A percentile compares a stretch with the other conserved stretches of the same genome.
These are phyloP conservation scores for Leucosticte australis DNA, from an alignment of 2,113 vertebrate genomes.

Conservation along the genomic window DNA sequence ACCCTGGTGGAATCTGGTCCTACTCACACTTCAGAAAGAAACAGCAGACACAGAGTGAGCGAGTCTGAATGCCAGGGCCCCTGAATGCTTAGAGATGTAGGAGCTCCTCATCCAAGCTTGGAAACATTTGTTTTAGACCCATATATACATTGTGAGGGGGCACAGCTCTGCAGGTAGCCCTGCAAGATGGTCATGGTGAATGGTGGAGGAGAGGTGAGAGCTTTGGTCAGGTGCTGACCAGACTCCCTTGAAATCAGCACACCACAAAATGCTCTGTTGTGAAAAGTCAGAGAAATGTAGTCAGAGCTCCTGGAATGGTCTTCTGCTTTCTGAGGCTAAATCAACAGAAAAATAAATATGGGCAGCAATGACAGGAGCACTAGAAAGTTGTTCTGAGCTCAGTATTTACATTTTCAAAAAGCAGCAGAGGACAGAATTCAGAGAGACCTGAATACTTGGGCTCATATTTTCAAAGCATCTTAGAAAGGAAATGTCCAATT, in stretches of 20 bases:
- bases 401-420: not conserved
- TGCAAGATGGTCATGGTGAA: not conserved
- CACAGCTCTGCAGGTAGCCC: not conserved
- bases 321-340: not conserved
- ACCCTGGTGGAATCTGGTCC: not conserved
- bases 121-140: not conserved
- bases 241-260: not conserved
- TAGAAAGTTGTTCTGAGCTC: not conserved
- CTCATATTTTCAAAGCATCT: not conserved
- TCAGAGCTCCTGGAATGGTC: not conserved
- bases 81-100: not conserved
- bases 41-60: not conserved
- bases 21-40: not conserved
- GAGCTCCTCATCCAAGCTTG: not conserved
- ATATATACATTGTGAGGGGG: not conserved
- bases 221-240: not conserved
- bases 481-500: not conserved
- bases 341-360: not conserved
- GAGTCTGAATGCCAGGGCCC: not conserved
- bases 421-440: not conserved
- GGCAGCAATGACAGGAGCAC: not conserved
- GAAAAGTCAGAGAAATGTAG: not conserved
- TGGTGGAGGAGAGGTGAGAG: not conserved
- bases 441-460: not conserved
- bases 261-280: not conserved